Evolutionary conservation across 2,888 invertebrate species (phyloP), one percentile per base, ranked within the genome.

Genomic region (Dasypogon diadema): DNA sequence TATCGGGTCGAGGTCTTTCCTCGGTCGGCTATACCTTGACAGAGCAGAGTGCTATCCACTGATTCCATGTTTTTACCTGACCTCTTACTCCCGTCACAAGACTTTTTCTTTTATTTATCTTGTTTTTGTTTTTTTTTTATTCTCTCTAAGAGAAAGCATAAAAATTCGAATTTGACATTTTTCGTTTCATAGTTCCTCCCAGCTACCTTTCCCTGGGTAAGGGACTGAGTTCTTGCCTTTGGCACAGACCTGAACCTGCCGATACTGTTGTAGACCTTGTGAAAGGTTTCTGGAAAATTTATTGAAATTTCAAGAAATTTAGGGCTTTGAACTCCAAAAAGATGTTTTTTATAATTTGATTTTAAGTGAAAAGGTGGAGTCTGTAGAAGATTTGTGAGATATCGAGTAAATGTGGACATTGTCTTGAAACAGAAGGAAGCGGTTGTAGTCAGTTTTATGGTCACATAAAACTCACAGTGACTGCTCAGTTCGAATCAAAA

Each of bases 261-360:
- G 70, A 14, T 26, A 51, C 51, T 54, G 54, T 34, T 48, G 34
- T 18, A 22, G 24, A 34, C 51, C 54, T 34, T 70, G n/a, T 34
- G 21, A 70, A 54, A 70, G 51, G 70, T 73, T 73, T 73, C 18
- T 58, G 24, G 73, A 56, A 73, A 73, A 56, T 73, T 73, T 58
- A 37, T 56, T 51, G 54, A 70, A 68, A 54, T 70, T 54, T 54
- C 34, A 75, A 63, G 60, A 74, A 74, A 60, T 63, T 63, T 63
- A 46, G 74, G 74, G 74, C 74, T 74, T 74, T 74, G 74, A 74
- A 74, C 74, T 74, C 46, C 24, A 46, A 42, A 58, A 74, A 58
- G 22, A 21, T 24, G 14, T 26, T 46, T 55, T 42, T 42, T 48
- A 42, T 21, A 37, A 54, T 30, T 54, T 51, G 51, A 51, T 54